These are phyloP conservation scores for Trichogramma dendrolimi DNA, from an alignment of 2,888 invertebrate genomes.

Conservation along the genomic window DNA sequence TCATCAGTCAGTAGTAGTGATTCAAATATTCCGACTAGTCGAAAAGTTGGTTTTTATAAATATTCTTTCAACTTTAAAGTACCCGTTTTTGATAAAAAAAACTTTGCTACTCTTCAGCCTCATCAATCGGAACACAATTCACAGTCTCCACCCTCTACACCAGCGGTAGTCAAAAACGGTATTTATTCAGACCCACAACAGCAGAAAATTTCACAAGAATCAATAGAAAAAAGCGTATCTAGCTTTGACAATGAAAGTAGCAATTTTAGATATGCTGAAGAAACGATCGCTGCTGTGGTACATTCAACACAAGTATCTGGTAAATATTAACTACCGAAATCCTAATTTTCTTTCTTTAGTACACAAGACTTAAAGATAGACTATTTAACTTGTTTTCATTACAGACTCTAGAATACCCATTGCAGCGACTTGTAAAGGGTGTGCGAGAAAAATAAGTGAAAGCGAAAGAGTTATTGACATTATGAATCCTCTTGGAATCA, in stretches of 20 bases:
- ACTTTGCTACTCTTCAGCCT: conserved; percentile 13
- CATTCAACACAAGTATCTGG: conserved; percentile 45
- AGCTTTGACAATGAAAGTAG: conserved; percentile 47
- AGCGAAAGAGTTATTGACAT: conserved; percentile 44
- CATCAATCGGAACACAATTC: conserved; percentile 38
- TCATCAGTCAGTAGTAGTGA: conserved; percentile 40
- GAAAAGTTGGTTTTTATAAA: conserved; percentile 37
- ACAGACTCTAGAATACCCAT: conserved; percentile 43
- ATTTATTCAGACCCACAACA: conserved; percentile 41
- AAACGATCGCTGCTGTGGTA: conserved; percentile 46
- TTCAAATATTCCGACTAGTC: conserved; percentile 39
- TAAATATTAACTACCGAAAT: conserved; percentile 19
- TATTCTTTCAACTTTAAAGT: not conserved
- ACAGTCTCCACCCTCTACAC: conserved; percentile 36
- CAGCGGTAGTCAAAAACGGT: conserved; percentile 43
- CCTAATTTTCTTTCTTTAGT: not conserved
- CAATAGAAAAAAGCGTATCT: conserved; percentile 40
- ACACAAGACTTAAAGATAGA: not conserved
- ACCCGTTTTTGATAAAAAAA: not conserved
- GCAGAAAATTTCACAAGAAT: conserved; percentile 40
- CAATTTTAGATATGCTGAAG: conserved; percentile 49
- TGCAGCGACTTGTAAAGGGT: conserved; percentile 44
- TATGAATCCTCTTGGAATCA: not conserved
- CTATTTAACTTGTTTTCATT: conserved; percentile 6
- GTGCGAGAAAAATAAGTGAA: conserved; percentile 44